Evolutionary conservation across 2,797 vertebrate genomes (phyloP), one percentile per base, ranked within the genome.

Genomic region (Ispidina lecontei): DNA sequence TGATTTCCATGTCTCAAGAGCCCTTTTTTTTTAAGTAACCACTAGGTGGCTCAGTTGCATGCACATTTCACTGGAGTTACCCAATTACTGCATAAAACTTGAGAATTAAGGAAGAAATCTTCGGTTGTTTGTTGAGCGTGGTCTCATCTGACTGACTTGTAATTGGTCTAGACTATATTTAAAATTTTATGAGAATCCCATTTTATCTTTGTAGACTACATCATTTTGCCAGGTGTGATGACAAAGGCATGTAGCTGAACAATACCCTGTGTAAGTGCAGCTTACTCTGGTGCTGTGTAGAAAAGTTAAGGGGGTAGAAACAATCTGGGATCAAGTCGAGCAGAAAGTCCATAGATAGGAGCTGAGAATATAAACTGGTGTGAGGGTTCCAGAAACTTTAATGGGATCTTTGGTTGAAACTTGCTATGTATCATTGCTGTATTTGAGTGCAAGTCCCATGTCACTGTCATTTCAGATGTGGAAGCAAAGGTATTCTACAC

Each of bases 41-140:
- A 68, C 64, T 79, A 85, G 95, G 58, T 89, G 95, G 91, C 94
- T 81, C 77, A 29, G 43, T 51, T 51, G 16, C 21, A 73, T 73
- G 49, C 19, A 44, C 16, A 41, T 44, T 17, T 75, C 67, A 9
- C 63, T 37, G 29, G 13, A 33, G n/a, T 31, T 17, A 4, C 21
- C 37, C 35, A 28, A 44, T 37, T 25, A 6, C 19, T 78, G 43
- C 33, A 10, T 25, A 9, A 47, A 85, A 89, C 58, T 78, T 8
- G 20, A 65, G 39, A 74, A 25, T 67, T 69, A 75, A 69, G 28
- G 41, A 73, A 74, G 29, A 78, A 83, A 41, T 83, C 13, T 63
- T 77, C 54, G 23, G 5, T 26, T 70, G 29, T 52, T 29, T 64
- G 18, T 56, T 72, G 63, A 88, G 43, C 33, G 47, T 8, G 1